Evolutionary conservation across 2,797 vertebrate species (phyloP).

Genomic region (Diplodus puntazzo): DNA sequence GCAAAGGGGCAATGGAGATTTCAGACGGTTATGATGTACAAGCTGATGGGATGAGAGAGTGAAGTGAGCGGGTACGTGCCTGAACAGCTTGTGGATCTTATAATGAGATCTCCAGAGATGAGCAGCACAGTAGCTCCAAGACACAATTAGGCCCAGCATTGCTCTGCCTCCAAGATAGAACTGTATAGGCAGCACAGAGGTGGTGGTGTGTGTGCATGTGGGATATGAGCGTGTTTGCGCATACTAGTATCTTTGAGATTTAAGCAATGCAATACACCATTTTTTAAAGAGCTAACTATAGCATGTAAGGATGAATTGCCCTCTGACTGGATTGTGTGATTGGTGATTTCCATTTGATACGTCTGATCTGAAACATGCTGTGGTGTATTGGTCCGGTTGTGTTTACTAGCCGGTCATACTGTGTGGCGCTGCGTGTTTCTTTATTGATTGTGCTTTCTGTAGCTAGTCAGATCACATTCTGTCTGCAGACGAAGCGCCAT

Average conservation of each 20-base stretch:
- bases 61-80: conserved; percentile 65
- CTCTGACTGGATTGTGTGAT: not conserved
- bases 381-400: not conserved
- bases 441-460: conserved; percentile 4
- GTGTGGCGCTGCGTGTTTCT: not conserved
- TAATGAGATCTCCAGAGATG: conserved; percentile 89
- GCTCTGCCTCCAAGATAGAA: conserved; percentile 68
- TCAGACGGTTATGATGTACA: conserved; percentile 72
- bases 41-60: conserved; percentile 75
- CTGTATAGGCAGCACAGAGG: conserved; percentile 56
- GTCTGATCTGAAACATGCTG: not conserved
- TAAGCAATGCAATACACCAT: conserved; percentile 13
- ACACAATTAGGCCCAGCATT: conserved; percentile 83
- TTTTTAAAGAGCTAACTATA: not conserved
- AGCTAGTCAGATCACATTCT: conserved; percentile 16
- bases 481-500: conserved; percentile 23
- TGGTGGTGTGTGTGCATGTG: conserved; percentile 47
- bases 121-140: conserved; percentile 81
- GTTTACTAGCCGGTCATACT: not conserved
- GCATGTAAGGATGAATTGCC: not conserved
- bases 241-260: conserved; percentile 28
- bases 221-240: conserved; percentile 1
- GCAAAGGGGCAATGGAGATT: conserved; percentile 59
- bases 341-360: not conserved
- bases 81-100: conserved; percentile 85